Evolutionary conservation across 2,113 vertebrate genomes (phyloP).

Genomic region (Panurus biarmicus): DNA sequence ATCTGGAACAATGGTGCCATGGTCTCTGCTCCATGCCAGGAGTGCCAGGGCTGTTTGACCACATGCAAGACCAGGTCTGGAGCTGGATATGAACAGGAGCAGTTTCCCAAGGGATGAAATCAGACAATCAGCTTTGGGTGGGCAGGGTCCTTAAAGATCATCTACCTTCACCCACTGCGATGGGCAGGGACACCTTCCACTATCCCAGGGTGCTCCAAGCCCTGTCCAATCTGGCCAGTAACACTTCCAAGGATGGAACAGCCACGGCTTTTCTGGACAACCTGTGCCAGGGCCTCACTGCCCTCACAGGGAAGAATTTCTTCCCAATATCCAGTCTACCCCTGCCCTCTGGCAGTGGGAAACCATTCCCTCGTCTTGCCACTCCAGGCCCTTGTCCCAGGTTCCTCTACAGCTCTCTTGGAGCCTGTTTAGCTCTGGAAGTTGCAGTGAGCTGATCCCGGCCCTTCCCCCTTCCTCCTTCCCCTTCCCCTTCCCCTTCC

Average conservation of each 20-base stretch:
- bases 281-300: rapidly evolving
- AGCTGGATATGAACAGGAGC: not conserved
- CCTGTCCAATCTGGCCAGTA: not conserved
- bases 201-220: not conserved
- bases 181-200: not conserved
- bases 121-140: not conserved
- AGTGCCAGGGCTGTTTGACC: not conserved
- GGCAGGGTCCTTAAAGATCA: not conserved
- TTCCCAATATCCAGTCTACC: not conserved
- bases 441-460: no score
- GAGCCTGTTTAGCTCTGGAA: not conserved
- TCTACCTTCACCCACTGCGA: rapidly evolving
- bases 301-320: not conserved
- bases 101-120: not conserved
- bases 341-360: not conserved
- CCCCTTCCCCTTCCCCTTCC: not conserved
- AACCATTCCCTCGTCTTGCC: not conserved
- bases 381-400: not conserved
- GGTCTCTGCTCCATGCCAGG: not conserved
- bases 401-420: not conserved
- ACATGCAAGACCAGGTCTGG: not conserved
- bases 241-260: not conserved
- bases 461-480: not conserved
- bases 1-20: not conserved
- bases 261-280: not conserved